Evolutionary conservation across 2,113 vertebrate species (phyloP), one percentile per base, ranked within the genome.

Genomic region (Panurus biarmicus): DNA sequence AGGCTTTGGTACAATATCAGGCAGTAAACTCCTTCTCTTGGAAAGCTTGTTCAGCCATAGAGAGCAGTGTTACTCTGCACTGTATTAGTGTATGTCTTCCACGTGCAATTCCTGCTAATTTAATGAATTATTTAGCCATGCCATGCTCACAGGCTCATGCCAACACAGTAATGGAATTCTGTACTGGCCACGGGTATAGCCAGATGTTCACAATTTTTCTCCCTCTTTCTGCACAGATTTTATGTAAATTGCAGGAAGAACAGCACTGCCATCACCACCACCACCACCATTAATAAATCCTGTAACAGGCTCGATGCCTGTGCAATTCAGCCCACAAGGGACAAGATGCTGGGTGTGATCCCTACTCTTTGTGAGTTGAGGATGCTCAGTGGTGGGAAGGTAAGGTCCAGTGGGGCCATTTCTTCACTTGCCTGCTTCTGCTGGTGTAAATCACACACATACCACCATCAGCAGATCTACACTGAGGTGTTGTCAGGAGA

Each of bases 171-270:
- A 96, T 95, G 85, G 91, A 94, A 95, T 95, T 97, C 88, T 83
- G 80, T 82, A 86, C 75, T 10, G 12, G 91, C 86, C 95, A 61
- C 0, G 45, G 65, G 20, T 82, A 75, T 24, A 80, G 71, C 92
- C 97, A 96, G 96, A 97, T 97, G 97, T 96, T 97, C 91, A 93
- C 84, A 84, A 84, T 96, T 95, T 87, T 89, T 60, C 54, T 97
- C 33, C 58, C 36, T 92, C 83, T 69, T 90, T 89, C 91, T 85
- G 75, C 73, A 81, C 84, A 95, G 93, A 92, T 93, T 95, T 97
- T 92, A 95, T 95, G 94, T 66, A 93, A 94, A 96, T 95, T 80
- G 40, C 45, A 86, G 85, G 56, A 91, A 86, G 51, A 93, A 62
- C 48, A 71, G 66, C 31, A 24, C 42, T 85, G 66, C 76, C 91